Evolutionary conservation across 2,113 vertebrate genomes (phyloP), one percentile per base, ranked within the genome.

Genomic region (Eurystomus gularis): DNA sequence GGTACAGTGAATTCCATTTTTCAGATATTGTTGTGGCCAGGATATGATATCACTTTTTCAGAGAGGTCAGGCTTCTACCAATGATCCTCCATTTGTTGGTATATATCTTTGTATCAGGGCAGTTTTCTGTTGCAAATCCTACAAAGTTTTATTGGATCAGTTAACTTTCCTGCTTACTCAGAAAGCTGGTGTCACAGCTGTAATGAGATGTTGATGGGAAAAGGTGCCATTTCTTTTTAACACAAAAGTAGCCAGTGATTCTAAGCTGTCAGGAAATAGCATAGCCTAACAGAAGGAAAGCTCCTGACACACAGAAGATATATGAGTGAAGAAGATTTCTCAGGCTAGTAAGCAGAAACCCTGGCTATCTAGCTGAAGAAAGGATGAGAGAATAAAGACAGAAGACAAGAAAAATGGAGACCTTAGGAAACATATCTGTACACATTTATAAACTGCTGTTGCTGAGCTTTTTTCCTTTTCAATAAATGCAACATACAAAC

Each of bases 371-470:
- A 90, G 61, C 82, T 78, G 88, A 84, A 72, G 58, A 91, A 82
- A 88, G 76, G 72, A 79, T 91, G 65, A 97, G n/a, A 85, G 39
- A 92, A 92, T 54, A 73, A 91, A 90, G n/a, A 62, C 55, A 60
- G 54, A 89, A 85, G 88, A 93, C 73, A 96, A 92, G 94, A 96
- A 90, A 91, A 94, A 95, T 86, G 11, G 93, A 94, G 42, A 95
- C 76, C 60, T 84, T 84, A 92, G 64, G 37, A 72, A 90, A 88
- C 57, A 9, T 40, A 94, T 78, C 90, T 68, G 18, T 80, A 94
- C n/a, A 62, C 73, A 94, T 95, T 93, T 90, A 79, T 92, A 94
- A 42, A 54, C 44, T 76, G 91, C 77, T 90, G 82, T 86, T 85
- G 83, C 39, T 51, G 51, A 92, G 68, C 31, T 95, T 86, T 95